Base-by-base conservation (phyloP, 2,888 invertebrate genomes). In the Xanthia icteritia region DNA sequence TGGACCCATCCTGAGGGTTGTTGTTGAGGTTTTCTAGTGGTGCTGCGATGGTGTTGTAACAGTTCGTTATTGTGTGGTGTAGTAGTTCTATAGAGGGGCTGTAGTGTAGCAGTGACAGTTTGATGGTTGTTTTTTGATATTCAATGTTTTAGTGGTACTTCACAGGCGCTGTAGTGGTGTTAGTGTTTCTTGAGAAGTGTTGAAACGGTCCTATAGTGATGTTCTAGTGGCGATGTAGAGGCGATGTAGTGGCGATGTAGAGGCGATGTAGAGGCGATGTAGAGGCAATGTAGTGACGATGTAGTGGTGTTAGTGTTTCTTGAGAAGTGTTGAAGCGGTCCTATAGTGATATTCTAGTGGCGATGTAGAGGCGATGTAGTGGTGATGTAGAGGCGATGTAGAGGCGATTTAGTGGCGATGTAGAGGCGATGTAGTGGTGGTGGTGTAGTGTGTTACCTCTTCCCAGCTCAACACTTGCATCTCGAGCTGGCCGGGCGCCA, bases 401-500 rank as follows among this genome's bases (percentile, higher is more conserved):
- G 15, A 17, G n/a, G 9, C 5, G 64, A 1, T 9, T n/a, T 65
- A 8, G n/a, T 27, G 64, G 3, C 1, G 27, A 5, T 65, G 20
- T 45, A 13, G 4, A 13, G 13, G 27, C 8, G 13, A 20, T 36
- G 23, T 2, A n/a, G 23, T 48, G 48, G 20, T 23, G 48, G 0
- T 31, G 39, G 13, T 23, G 56, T 56, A n/a, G 27, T 27, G 6
- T 27, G 17, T 60, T 68, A 68, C 95, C 94, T 95, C 92, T 0
- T 94, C 93, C 95, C 96, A 95, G 58, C 90, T 93, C 0, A 96
- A 85, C 27, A 95, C 86, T 0, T 94, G 90, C 92, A 95, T 92
- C 67, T 95, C 92, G 0, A 95, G 77, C 54, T 89, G 91, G 0
- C 92, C 93, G 0, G 79, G 72, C 0, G 82, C 81, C 20, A 95